phyloP scores from a whole-genome alignment of 2,113 vertebrate genomes.

The Plectropomus leopardus region DNA sequence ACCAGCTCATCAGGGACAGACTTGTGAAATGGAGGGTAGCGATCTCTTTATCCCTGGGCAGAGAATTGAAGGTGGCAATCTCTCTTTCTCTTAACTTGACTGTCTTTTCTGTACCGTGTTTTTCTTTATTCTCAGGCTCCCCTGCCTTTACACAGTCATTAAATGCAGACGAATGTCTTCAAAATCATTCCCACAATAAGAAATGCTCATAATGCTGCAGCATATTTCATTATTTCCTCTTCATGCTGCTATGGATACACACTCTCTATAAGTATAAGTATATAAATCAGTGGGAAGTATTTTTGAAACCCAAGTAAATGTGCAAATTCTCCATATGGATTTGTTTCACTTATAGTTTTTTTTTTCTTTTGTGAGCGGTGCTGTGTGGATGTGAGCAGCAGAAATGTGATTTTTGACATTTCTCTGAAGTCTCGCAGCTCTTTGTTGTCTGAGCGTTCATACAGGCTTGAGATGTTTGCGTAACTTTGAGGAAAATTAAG shows the following conservation, averaged over 20 bases:
- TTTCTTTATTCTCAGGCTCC: conserved; percentile 38
- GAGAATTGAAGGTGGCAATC: conserved; percentile 75
- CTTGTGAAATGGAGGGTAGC: conserved; percentile 74
- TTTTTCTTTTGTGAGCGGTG: background rate
- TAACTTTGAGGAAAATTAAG: conserved; percentile 25
- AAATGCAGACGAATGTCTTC: conserved; percentile 41
- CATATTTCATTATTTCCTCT: conserved; percentile 14
- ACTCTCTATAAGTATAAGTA: background rate
- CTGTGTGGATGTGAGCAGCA: background rate
- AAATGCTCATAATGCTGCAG: conserved; percentile 8
- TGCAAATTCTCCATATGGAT: conserved; percentile 10
- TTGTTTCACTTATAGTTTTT: conserved; percentile 13
- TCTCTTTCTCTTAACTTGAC: conserved; percentile 66
- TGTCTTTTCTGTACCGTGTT: conserved; percentile 30
- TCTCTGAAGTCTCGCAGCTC: conserved; percentile 18
- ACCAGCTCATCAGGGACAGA: conserved; percentile 76
- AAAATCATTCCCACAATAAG: background rate
- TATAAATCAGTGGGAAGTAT: background rate
- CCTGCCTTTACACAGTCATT: conserved; percentile 20
- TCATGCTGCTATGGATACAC: conserved; percentile 2
- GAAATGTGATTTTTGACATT: background rate
- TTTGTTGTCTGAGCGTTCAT: conserved; percentile 16
- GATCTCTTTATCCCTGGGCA: conserved; percentile 72
- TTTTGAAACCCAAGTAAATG: background rate
- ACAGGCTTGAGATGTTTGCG: conserved; percentile 24